Percentiles rank a stretch among this genome's conserved stretches.
Evolutionary conservation across 1,140 invertebrate genomes (phyloP).

Genomic region (Paralvinella palmiformis): DNA sequence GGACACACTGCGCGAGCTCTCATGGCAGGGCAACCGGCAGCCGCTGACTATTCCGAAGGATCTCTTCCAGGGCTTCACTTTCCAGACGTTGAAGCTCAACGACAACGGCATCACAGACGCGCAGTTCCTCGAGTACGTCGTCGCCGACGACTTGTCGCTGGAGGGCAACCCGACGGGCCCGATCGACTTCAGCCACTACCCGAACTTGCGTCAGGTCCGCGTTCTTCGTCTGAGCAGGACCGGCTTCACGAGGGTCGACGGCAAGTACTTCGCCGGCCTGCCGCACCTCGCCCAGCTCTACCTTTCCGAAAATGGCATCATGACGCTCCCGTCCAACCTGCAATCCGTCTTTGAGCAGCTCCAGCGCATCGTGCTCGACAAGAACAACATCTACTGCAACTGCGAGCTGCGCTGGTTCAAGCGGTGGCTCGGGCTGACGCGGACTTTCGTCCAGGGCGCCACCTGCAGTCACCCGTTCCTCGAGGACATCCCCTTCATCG

Average conservation of each 20-base stretch:
- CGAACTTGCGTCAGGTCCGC: constrained; percentile 2
- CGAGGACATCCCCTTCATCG: neutral
- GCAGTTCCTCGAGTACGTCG: constrained; percentile 1
- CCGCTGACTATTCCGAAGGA: neutral
- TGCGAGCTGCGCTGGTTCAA: constrained; percentile 12
- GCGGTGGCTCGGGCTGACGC: neutral
- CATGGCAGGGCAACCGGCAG: neutral
- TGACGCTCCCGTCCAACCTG: constrained; percentile 3
- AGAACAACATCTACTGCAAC: constrained; percentile 8
- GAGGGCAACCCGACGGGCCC: constrained; percentile 8
- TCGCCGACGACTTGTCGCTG: constrained; percentile 1
- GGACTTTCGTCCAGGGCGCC: neutral
- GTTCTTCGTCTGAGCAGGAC: constrained; percentile 1
- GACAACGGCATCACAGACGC: constrained; percentile 13
- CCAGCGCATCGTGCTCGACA: neutral
- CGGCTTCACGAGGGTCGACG: neutral
- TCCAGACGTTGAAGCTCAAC: constrained; percentile 8
- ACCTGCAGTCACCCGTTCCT: neutral
- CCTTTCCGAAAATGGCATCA: constrained; percentile 7
- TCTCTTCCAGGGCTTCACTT: constrained; percentile 7
- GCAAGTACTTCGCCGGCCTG: neutral
- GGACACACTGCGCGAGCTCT: constrained; percentile 3
- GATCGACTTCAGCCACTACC: constrained; percentile 10
- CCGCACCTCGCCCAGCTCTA: neutral
- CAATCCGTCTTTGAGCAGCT: neutral